phyloP scores from a whole-genome alignment of 2,888 invertebrate species.

The Yponomeuta cagnagella region DNA sequence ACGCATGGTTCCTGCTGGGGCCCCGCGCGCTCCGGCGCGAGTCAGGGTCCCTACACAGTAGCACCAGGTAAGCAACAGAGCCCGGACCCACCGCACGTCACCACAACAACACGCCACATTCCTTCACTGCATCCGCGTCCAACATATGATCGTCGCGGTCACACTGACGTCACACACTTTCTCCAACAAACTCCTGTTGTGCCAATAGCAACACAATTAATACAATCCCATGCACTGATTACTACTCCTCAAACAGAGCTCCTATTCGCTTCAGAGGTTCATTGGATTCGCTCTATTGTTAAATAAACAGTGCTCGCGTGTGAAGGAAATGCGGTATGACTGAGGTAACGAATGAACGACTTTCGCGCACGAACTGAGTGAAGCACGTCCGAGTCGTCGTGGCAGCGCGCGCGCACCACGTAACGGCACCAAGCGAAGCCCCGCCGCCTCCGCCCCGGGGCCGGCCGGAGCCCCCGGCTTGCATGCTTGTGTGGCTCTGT shows the following conservation, averaged over 20 bases:
- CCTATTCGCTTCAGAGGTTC: conserved; percentile 36
- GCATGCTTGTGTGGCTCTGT: conserved; percentile 8
- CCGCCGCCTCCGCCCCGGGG: conserved; percentile 26
- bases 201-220: conserved; percentile 20
- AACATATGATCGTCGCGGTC: conserved; percentile 71
- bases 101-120: conserved; percentile 70
- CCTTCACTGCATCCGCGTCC: conserved; percentile 74
- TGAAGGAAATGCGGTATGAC: conserved; percentile 63
- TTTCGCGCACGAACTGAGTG: conserved; percentile 75
- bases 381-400: conserved; percentile 69
- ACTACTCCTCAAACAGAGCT: conserved; percentile 36
- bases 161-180: conserved; percentile 64
- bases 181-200: conserved; percentile 58
- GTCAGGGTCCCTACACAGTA: background rate
- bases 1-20: conserved; percentile 75
- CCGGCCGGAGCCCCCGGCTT: conserved; percentile 17
- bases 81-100: conserved; percentile 57
- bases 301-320: conserved; percentile 50
- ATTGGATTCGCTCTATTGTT: conserved; percentile 44
- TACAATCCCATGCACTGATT: conserved; percentile 30
- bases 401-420: conserved; percentile 58
- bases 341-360: conserved; percentile 55
- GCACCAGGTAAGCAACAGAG: conserved; percentile 14
- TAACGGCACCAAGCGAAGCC: conserved; percentile 47
- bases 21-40: conserved; percentile 51